These are phyloP conservation scores for Meloidogyne hapla DNA, from an alignment of 1,140 invertebrate species.

Conservation along the genomic window DNA sequence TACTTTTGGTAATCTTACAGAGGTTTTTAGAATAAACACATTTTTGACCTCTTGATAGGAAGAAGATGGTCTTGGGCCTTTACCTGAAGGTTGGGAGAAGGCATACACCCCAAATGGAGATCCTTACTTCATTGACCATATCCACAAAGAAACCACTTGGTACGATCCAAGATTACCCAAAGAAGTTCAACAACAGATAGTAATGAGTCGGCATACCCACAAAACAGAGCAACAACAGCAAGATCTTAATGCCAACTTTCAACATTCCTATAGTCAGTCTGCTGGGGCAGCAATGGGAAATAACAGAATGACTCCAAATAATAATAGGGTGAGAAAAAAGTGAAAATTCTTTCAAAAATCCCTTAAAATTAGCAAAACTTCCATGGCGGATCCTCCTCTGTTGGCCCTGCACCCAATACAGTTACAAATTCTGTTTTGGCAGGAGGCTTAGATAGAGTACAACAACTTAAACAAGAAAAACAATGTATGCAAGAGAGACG, in stretches of 20 bases:
- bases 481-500: conserved; percentile 32
- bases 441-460: conserved; percentile 32
- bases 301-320: background rate
- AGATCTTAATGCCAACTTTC: conserved; percentile 4
- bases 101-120: conserved; percentile 38
- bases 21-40: background rate
- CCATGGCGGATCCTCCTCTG: background rate
- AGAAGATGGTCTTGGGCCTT: conserved; percentile 38
- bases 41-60: conserved; percentile 8
- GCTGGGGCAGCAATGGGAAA: background rate
- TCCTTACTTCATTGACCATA: conserved; percentile 47
- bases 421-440: background rate
- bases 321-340: background rate
- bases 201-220: conserved; percentile 22
- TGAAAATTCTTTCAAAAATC: background rate
- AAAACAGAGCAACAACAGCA: conserved; percentile 16
- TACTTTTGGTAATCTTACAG: background rate
- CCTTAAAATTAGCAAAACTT: background rate
- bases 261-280: background rate
- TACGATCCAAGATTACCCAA: conserved; percentile 34
- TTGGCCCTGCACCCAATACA: background rate
- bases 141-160: conserved; percentile 42
- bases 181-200: conserved; percentile 16
- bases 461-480: conserved; percentile 33
- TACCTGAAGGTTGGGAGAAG: conserved; percentile 44